These are phyloP conservation scores for Agrotis segetum DNA, from an alignment of 2,888 invertebrate genomes.

Conservation along the genomic window DNA sequence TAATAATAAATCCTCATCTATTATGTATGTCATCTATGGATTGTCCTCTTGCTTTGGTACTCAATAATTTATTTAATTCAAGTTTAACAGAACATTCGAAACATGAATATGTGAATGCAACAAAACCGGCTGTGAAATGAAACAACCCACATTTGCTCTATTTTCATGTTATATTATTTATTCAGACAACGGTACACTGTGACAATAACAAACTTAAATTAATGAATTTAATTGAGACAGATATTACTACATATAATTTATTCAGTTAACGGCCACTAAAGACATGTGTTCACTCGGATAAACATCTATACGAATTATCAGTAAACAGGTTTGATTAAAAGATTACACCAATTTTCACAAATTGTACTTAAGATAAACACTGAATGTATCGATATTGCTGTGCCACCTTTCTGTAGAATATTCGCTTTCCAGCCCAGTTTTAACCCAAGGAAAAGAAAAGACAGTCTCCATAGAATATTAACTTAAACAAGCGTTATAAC, in stretches of 20 bases:
- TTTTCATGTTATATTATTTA: slow-evolving; percentile 90
- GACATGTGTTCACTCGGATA: slow-evolving; percentile 72
- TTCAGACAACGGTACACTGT: slow-evolving; percentile 91
- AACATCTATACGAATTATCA: slow-evolving; percentile 74
- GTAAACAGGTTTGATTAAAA: slow-evolving; percentile 61
- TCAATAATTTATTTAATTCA: background rate
- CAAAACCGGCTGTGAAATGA: slow-evolving; percentile 73
- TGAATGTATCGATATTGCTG: slow-evolving; percentile 61
- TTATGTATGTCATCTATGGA: too few species aligned
- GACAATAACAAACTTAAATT: slow-evolving; percentile 91
- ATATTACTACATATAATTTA: slow-evolving; percentile 76
- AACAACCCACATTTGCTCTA: slow-evolving; percentile 84
- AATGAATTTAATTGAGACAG: slow-evolving; percentile 86
- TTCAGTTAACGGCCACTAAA: slow-evolving; percentile 79
- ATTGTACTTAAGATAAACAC: slow-evolving; percentile 74
- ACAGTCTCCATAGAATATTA: background rate
- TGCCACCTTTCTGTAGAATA: slow-evolving; percentile 57
- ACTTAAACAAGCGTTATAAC: background rate
- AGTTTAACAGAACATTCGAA: background rate
- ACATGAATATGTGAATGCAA: slow-evolving; percentile 5
- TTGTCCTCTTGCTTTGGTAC: too few species aligned
- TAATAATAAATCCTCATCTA: too few species aligned
- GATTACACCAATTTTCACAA: slow-evolving; percentile 70
- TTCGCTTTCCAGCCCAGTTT: slow-evolving; percentile 42
- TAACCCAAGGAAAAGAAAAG: slow-evolving; percentile 15